phyloP scores from a whole-genome alignment of 2,888 invertebrate species.

The Nomada hirtipes region DNA sequence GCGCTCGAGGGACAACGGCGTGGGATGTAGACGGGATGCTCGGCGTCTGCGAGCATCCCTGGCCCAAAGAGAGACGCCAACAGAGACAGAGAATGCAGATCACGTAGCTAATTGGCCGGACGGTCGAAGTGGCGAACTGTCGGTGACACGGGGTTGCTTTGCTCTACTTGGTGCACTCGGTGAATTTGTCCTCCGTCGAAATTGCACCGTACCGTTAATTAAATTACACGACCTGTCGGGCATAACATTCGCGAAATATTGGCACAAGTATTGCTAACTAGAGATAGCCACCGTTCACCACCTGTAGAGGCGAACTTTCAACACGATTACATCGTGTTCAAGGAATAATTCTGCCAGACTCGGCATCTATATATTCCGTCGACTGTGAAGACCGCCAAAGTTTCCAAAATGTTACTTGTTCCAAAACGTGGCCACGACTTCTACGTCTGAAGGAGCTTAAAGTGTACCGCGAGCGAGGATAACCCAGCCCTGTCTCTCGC shows the following conservation, averaged over 20 bases:
- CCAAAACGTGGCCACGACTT: neutral
- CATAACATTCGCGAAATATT: slow-evolving; percentile 25
- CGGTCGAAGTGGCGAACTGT: slow-evolving; percentile 62
- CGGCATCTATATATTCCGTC: neutral
- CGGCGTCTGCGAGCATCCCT: slow-evolving; percentile 21
- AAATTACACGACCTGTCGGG: slow-evolving; percentile 49
- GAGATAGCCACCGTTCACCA: neutral
- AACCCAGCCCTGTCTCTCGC: neutral
- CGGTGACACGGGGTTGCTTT: slow-evolving; percentile 28
- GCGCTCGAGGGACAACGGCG: slow-evolving; percentile 68
- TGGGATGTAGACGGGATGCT: neutral
- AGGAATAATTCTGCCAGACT: neutral
- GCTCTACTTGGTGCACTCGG: slow-evolving; percentile 34
- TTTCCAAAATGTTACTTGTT: neutral
- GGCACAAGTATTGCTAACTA: neutral
- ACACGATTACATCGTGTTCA: neutral
- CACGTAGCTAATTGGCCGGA: slow-evolving; percentile 76
- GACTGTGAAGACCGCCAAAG: neutral
- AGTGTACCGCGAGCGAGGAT: neutral
- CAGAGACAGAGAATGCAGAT: slow-evolving; percentile 70
- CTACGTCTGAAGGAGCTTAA: neutral
- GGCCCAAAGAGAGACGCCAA: too few relatives aligned
- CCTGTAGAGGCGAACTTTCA: slow-evolving; percentile 10
- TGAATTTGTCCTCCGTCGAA: slow-evolving; percentile 51
- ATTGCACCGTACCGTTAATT: slow-evolving; percentile 61